phyloP scores from a whole-genome alignment of 2,797 vertebrate genomes.

The Varecia variegata region DNA sequence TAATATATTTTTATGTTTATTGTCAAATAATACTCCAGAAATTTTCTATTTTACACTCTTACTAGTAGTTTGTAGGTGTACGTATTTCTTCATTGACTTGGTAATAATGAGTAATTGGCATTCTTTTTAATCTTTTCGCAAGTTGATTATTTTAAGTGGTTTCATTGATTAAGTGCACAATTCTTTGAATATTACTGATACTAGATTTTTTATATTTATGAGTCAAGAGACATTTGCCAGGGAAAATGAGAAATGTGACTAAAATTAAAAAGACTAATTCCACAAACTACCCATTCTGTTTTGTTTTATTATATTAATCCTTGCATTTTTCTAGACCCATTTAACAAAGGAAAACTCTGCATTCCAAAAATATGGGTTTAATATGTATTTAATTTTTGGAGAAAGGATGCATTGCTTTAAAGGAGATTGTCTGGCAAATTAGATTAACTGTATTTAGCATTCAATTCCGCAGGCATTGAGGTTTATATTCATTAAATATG shows the following conservation, averaged over 20 bases:
- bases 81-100: not conserved
- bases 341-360: constrained; percentile 16
- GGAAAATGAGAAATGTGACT: not conserved
- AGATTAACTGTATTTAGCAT: constrained; percentile 50
- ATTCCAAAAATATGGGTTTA: not conserved
- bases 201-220: not conserved
- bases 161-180: not conserved
- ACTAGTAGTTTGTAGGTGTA: not conserved
- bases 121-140: not conserved
- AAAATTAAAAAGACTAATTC: not conserved
- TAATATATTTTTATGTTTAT: constrained; percentile 25
- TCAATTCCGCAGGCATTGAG: not conserved
- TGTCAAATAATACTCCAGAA: constrained; percentile 13
- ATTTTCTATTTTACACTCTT: not conserved
- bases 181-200: constrained; percentile 17
- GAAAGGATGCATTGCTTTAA: constrained; percentile 28
- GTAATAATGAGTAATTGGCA: not conserved
- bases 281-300: not conserved
- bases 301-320: not conserved
- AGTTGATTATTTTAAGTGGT: not conserved
- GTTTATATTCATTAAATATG: constrained; percentile 64
- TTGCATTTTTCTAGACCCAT: not conserved
- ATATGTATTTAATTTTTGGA: constrained; percentile 46
- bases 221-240: not conserved
- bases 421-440: constrained; percentile 30